Evolutionary conservation across 2,888 invertebrate genomes (phyloP), one percentile per base, ranked within the genome.

Genomic region (Halictus ligatus): DNA sequence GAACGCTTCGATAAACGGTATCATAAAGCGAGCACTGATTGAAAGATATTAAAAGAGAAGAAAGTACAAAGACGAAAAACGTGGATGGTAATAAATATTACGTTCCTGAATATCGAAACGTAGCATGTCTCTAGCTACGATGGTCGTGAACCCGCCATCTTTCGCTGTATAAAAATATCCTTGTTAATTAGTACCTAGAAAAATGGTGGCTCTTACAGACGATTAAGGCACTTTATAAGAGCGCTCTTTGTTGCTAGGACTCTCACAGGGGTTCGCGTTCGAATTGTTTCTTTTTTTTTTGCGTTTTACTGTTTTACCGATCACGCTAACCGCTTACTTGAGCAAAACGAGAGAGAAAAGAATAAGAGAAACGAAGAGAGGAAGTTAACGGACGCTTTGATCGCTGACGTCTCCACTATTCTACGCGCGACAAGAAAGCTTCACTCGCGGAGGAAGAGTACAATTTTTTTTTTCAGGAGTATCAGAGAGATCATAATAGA

Each of bases 61-160:
- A 71, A 13, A 71, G n/a, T 43, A 91, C 29, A 78, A 75, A 83
- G 73, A 88, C 72, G 73, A 69, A 81, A 86, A 79, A 86, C 21
- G 8, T 88, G 85, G 35, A 85, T 82, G 78, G 78, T 89, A 92
- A 91, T 92, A 91, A 91, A 91, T 92, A 91, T 91, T 87, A 89
- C 80, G 85, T 54, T 75, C 79, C 75, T 60, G 79, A 74, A 83
- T 64, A 83, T 79, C 35, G 72, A 48, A 72, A 83, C 80, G 79
- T 85, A 83, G 78, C 84, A 83, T 85, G 84, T 81, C 80, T 75
- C 78, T 91, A 85, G 75, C 83, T 80, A 86, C 76, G 86, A 67
- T 81, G 85, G 73, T 86, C 77, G 77, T 85, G 29, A 64, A 83
- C 46, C 78, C 80, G 54, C 64, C 80, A 78, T 88, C 76, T 77